These are phyloP conservation scores for Malthinus flaveolus DNA, from an alignment of 2,888 invertebrate species.

Conservation along the genomic window DNA sequence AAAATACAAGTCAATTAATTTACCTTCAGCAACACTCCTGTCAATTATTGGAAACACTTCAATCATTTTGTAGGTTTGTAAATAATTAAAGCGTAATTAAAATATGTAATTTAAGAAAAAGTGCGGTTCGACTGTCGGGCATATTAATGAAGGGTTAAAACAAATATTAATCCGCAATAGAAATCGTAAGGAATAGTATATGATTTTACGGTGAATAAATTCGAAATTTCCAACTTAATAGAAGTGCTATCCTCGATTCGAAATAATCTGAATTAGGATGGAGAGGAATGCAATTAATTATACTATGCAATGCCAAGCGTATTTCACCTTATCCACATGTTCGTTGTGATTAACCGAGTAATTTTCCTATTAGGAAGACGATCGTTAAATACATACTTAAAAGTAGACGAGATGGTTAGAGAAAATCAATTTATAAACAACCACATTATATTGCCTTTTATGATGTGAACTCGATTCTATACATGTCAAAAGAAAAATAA, in stretches of 20 bases:
- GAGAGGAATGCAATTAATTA: not conserved
- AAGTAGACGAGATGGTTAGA: no score
- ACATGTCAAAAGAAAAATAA: no score
- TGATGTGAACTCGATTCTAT: not conserved
- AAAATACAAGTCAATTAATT: no score
- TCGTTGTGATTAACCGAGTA: not conserved
- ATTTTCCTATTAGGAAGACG: not conserved
- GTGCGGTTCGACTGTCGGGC: no score
- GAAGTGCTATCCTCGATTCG: not conserved
- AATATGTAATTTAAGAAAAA: no score
- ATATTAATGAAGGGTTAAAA: no score
- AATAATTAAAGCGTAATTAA: no score
- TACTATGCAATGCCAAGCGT: not conserved
- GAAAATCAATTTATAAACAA: not conserved
- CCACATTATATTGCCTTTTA: not conserved
- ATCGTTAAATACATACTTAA: not conserved
- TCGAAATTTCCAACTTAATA: not conserved
- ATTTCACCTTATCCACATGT: not conserved
- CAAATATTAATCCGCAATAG: no score
- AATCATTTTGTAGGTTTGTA: no score
- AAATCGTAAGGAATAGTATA: not conserved
- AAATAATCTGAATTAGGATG: not conserved
- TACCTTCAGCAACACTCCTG: no score
- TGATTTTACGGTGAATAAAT: slow-evolving; percentile 1
- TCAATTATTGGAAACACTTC: no score